phyloP scores from a whole-genome alignment of 2,797 vertebrate species.

The Cyprinodon diabolis region DNA sequence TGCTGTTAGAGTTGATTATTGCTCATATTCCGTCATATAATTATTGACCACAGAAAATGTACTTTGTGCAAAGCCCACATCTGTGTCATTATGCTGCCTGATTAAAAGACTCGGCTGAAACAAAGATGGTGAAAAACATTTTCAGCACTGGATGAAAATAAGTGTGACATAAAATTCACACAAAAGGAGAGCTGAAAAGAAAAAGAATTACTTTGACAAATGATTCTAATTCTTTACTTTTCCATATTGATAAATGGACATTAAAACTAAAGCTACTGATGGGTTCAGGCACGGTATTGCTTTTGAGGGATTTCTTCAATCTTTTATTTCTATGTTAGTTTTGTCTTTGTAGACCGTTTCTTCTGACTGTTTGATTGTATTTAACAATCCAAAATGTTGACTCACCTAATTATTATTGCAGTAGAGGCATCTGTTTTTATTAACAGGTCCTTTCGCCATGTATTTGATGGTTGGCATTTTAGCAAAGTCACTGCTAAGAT shows the following conservation, averaged over 20 bases:
- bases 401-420: conserved; percentile 53
- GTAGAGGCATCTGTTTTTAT: conserved; percentile 55
- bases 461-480: conserved; percentile 43
- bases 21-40: not conserved
- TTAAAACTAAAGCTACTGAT: not conserved
- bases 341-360: not conserved
- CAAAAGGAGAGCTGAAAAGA: not conserved
- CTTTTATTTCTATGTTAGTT: not conserved
- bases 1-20: not conserved
- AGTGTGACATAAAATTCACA: not conserved
- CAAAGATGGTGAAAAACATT: not conserved
- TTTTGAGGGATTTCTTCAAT: not conserved
- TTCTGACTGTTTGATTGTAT: conserved; percentile 21
- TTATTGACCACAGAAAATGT: not conserved
- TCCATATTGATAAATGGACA: not conserved
- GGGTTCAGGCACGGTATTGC: not conserved
- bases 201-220: not conserved
- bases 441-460: conserved; percentile 54
- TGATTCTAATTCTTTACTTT: not conserved
- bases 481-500: conserved; percentile 29
- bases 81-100: not conserved
- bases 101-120: not conserved
- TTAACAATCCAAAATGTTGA: conserved; percentile 46
- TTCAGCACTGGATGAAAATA: not conserved
- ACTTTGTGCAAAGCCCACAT: not conserved